Percentiles rank a stretch among this genome's conserved stretches.
Conservation (phyloP, 1,140 invertebrate species). For the Heliconius hermathena region DNA sequence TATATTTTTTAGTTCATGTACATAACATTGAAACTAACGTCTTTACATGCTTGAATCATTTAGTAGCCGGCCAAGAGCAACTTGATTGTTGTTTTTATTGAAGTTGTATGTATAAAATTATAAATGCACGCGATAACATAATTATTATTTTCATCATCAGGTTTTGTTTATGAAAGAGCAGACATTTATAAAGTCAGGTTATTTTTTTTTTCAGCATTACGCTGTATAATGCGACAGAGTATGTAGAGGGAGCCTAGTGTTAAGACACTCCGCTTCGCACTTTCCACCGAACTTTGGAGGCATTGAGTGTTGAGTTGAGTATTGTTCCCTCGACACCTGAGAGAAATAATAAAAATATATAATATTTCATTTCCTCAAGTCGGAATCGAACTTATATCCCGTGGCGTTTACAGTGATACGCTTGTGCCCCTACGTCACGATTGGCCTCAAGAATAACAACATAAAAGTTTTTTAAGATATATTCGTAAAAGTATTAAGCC, state of each 20-base stretch:
- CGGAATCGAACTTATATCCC: too few species aligned
- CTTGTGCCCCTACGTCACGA: too few species aligned
- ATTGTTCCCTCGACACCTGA: too few species aligned
- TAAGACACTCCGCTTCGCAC: too few species aligned
- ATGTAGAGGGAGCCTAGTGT: too few species aligned
- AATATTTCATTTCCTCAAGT: too few species aligned
- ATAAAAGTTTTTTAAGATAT: neutral
- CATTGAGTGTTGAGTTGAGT: too few species aligned
- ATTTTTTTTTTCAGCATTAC: too few species aligned
- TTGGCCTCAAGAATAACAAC: neutral
- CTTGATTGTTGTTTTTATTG: conserved; percentile 3
- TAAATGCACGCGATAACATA: neutral
- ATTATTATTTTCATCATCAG: neutral
- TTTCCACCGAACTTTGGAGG: too few species aligned
- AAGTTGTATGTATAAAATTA: neutral
- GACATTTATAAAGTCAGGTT: neutral
- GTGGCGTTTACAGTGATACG: too few species aligned
- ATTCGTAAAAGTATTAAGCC: neutral
- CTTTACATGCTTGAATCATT: neutral
- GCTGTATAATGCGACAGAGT: too few species aligned
- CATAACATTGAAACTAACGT: neutral
- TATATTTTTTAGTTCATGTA: neutral
- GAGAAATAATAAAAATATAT: too few species aligned
- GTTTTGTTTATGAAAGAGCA: neutral
- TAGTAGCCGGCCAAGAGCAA: neutral